Evolutionary conservation across 2,888 invertebrate genomes (phyloP).

Genomic region (Cylloceria caligata): DNA sequence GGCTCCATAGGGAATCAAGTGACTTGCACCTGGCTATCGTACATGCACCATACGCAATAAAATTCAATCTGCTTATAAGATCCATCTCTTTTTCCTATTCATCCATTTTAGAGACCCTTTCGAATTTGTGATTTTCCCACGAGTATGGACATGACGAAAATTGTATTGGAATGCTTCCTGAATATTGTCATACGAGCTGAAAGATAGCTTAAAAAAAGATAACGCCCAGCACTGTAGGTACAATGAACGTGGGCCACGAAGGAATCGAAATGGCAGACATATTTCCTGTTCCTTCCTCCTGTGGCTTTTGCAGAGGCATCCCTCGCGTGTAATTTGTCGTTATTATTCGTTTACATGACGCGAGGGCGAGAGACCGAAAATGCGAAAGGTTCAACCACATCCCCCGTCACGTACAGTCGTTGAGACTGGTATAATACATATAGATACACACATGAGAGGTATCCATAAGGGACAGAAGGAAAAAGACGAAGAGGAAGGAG

Average conservation of each 20-base stretch:
- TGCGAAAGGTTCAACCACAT: conserved; percentile 42
- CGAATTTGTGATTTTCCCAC: conserved; percentile 38
- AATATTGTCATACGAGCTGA: conserved; percentile 28
- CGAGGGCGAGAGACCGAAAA: conserved; percentile 71
- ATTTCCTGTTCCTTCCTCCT: conserved; percentile 71
- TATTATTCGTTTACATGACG: conserved; percentile 80
- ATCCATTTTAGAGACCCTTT: conserved; percentile 50
- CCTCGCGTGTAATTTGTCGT: conserved; percentile 78
- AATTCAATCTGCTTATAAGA: conserved; percentile 63
- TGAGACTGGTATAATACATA: conserved; percentile 48
- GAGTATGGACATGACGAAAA: conserved; percentile 42
- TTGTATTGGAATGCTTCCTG: conserved; percentile 47
- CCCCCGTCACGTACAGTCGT: conserved; percentile 45
- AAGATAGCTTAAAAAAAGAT: conserved; percentile 27
- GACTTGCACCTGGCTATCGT: conserved; percentile 17
- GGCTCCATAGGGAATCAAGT: conserved; percentile 32
- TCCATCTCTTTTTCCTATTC: conserved; percentile 49
- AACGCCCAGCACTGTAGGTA: conserved; percentile 22
- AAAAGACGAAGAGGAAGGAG: conserved; percentile 35
- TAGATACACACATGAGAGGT: conserved; percentile 26
- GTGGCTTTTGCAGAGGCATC: conserved; percentile 38
- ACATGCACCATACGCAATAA: conserved; percentile 55
- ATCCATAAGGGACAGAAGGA: conserved; percentile 44
- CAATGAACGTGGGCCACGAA: conserved; percentile 44
- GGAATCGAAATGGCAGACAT: conserved; percentile 74